A percentile compares a stretch with the other conserved stretches of the same genome.
phyloP scores from a whole-genome alignment of 2,113 vertebrate genomes.

The Scartelaos histophorus region DNA sequence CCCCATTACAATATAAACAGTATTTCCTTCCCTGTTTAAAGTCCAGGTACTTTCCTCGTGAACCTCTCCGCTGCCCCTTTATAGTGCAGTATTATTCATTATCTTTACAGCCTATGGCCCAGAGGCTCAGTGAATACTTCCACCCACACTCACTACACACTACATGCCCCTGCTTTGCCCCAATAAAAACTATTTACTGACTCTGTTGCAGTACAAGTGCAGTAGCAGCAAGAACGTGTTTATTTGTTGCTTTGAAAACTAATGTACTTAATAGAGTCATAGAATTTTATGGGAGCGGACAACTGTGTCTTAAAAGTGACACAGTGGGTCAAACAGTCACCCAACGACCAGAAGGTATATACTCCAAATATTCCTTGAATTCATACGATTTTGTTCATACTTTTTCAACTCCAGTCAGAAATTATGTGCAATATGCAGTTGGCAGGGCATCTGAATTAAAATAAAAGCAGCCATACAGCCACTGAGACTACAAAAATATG shows the following conservation, averaged over 20 bases:
- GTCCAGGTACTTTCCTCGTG: not conserved
- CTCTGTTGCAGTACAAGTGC: not conserved
- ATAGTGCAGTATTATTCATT: not conserved
- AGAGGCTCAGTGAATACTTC: conserved; percentile 24
- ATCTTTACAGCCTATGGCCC: conserved; percentile 24
- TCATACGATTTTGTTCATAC: no score
- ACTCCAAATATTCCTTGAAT: no score
- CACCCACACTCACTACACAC: not conserved
- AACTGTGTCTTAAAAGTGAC: not conserved
- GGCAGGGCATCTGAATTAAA: no score
- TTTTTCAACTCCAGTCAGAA: no score
- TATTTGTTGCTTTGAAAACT: conserved; percentile 32
- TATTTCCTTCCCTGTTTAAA: not conserved
- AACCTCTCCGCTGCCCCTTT: not conserved
- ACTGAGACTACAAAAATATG: no score
- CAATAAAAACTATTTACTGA: conserved; percentile 1
- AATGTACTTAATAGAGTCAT: not conserved
- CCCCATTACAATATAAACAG: not conserved
- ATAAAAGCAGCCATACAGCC: no score
- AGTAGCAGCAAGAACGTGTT: not conserved
- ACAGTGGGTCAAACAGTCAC: conserved; percentile 2
- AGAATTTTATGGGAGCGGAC: conserved; percentile 37
- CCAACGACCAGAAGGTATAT: not conserved
- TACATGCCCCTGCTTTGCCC: not conserved
- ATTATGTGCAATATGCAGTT: no score